Evolutionary conservation across 1,140 invertebrate species (phyloP).

Genomic region (Brachionus angularis): DNA sequence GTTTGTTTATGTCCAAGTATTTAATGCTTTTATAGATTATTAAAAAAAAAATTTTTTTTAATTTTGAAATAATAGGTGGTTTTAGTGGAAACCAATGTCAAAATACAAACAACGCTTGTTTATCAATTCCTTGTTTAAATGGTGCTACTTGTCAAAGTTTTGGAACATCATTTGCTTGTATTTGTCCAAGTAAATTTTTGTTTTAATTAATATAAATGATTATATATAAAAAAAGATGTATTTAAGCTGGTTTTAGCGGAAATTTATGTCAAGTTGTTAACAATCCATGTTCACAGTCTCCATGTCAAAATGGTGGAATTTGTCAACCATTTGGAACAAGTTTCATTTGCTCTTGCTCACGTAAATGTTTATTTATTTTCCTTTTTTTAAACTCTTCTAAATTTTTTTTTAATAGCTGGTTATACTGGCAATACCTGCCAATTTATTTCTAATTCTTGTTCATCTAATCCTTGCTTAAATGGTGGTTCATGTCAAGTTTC

Average conservation of each 20-base stretch:
- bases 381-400: no score
- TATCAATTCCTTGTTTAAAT: neutral
- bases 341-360: neutral
- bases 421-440: no score
- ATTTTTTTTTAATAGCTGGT: no score
- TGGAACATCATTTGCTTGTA: no score
- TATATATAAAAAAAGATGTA: no score
- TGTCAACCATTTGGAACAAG: neutral
- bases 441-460: neutral
- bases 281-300: neutral
- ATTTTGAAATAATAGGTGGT: no score
- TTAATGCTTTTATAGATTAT: no score
- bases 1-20: no score
- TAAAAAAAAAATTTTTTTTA: no score
- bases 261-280: neutral
- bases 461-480: neutral
- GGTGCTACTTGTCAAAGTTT: neutral
- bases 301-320: neutral
- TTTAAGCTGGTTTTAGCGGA: no score
- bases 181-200: neutral
- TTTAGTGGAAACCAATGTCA: no score
- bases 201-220: neutral
- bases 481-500: neutral
- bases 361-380: no score
- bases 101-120: neutral